These are phyloP conservation scores for Callyntrura sp. DNA, from an alignment of 2,888 invertebrate species.

Conservation along the genomic window DNA sequence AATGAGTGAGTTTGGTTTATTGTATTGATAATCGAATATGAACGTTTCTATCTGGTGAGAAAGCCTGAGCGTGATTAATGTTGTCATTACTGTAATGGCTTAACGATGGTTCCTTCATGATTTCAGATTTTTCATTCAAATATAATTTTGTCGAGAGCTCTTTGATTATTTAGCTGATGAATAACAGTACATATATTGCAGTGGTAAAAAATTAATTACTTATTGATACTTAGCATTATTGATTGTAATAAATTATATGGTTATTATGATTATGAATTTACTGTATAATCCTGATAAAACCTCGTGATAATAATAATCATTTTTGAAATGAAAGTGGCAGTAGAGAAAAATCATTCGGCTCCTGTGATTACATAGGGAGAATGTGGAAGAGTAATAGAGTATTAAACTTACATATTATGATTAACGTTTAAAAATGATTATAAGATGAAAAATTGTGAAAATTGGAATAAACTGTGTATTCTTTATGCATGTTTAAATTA, in stretches of 20 bases:
- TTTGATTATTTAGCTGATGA: slow-evolving; percentile 8
- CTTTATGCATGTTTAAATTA: slow-evolving; percentile 69
- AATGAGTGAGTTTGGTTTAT: background rate
- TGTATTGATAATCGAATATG: background rate
- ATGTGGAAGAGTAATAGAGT: slow-evolving; percentile 66
- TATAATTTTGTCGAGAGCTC: background rate
- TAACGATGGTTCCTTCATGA: background rate
- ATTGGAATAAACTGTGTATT: slow-evolving; percentile 71
- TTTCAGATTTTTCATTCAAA: background rate
- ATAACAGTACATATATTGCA: slow-evolving; percentile 39
- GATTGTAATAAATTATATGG: slow-evolving; percentile 34
- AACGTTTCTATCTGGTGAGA: background rate
- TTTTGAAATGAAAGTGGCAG: slow-evolving; percentile 58
- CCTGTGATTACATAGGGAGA: slow-evolving; percentile 58
- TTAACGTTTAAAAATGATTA: slow-evolving; percentile 49
- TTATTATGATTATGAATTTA: slow-evolving; percentile 45
- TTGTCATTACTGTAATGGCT: background rate
- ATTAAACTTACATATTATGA: slow-evolving; percentile 56
- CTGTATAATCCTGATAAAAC: slow-evolving; percentile 72
- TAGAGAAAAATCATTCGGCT: slow-evolving; percentile 61
- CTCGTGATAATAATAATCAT: slow-evolving; percentile 71
- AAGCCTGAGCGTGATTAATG: background rate
- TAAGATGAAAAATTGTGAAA: slow-evolving; percentile 53
- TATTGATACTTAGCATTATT: slow-evolving; percentile 35
- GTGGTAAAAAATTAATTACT: slow-evolving; percentile 28